Evolutionary conservation across 2,113 vertebrate species (phyloP), one percentile per base, ranked within the genome.

Genomic region (Heterochromis multidens): DNA sequence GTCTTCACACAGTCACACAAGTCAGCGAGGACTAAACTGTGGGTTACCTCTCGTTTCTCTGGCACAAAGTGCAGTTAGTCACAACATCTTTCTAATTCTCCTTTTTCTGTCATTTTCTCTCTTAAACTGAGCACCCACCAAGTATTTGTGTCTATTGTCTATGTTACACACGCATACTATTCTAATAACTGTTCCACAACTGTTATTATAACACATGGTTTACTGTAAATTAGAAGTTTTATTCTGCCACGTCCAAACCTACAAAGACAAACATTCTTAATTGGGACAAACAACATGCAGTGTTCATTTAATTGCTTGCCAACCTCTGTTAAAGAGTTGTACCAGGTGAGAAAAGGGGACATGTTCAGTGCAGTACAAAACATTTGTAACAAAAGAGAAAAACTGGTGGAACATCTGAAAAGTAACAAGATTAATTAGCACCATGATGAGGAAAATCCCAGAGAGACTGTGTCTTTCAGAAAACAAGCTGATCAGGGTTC

Each of bases 1-100:
- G 5, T 31, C 31, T 31, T 31, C 31, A 31, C 31, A 31, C 31
- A 31, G 31, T 31, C 31, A 31, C 31, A 31, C 31, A 31, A 31
- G 31, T 31, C 31, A 31, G 31, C 5, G 31, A 31, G 31, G 31
- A 3, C 31, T 31, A 5, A 31, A 63, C 61, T 63, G 13, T 7
- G 3, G 6, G 1, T 63, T 0, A 1, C 11, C 61, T 63, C 12
- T 1, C 37, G 3, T 23, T 63, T 21, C 21, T 65, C 0, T 8
- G 4, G 33, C 33, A 65, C 33, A 63, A 1, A 63, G 21, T 37
- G 11, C 61, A 65, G 35, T 25, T 16, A 9, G 21, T 3, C 33
- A 19, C 31, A 40, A 25, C 33, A 37, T 63, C 61, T 37, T 63
- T 37, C 11, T 14, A 63, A 63, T 37, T 63, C 33, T 63, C 13